These are phyloP conservation scores for Butorides virescens DNA, from an alignment of 2,113 vertebrate species.

Conservation along the genomic window DNA sequence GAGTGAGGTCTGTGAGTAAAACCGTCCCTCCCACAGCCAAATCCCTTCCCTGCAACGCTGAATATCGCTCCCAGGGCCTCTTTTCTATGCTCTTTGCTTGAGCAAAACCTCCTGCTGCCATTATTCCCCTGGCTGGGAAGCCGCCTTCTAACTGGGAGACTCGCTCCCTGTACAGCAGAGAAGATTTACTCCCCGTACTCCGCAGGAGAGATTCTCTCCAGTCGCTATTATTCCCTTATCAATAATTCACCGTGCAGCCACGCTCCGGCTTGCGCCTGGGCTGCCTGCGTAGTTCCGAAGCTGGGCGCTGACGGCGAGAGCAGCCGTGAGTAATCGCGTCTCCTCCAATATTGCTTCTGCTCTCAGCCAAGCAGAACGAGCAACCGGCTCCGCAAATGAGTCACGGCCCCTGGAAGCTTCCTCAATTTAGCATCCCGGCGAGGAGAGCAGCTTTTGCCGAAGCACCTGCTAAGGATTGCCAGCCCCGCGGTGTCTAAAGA, in stretches of 20 bases:
- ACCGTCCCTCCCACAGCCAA: not conserved
- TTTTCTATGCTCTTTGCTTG: fast-evolving
- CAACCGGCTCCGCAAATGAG: not conserved
- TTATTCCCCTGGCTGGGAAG: not conserved
- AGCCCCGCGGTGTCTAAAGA: not conserved
- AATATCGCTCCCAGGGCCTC: not conserved
- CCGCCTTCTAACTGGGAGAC: not conserved
- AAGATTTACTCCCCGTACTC: not conserved
- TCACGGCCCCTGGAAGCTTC: conserved; percentile 37
- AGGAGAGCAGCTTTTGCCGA: not conserved
- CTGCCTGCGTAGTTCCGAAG: not conserved
- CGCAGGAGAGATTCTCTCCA: not conserved
- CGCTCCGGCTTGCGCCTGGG: not conserved
- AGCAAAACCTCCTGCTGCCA: not conserved
- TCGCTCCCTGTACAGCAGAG: not conserved
- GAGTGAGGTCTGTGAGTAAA: not conserved
- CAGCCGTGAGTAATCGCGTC: not conserved
- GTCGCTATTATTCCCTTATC: conserved; percentile 12
- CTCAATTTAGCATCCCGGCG: not conserved
- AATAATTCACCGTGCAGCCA: conserved; percentile 30
- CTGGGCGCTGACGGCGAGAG: not conserved
- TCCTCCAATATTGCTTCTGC: not conserved
- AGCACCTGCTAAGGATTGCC: not conserved
- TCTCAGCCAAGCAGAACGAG: not conserved
- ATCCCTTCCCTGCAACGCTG: not conserved